Evolutionary conservation across 2,797 vertebrate genomes (phyloP).

Genomic region (Cetoscarus ocellatus): DNA sequence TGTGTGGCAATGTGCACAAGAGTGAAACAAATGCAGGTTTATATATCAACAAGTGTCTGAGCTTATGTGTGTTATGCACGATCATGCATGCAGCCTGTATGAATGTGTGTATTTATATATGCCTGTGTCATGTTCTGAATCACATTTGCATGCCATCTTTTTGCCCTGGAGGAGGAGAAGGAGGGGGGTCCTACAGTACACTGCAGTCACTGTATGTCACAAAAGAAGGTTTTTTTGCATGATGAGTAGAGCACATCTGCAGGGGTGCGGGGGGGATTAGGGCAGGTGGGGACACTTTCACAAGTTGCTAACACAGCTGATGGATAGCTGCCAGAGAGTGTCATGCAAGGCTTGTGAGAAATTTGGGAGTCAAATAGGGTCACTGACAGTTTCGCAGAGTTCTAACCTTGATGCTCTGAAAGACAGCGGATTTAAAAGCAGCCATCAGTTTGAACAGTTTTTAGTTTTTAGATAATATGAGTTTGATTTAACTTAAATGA

Average conservation of each 20-base stretch:
- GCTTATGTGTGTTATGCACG: conserved; percentile 5
- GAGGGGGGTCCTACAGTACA: conserved; percentile 23
- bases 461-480: not conserved
- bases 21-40: conserved; percentile 4
- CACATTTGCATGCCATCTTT: conserved; percentile 52
- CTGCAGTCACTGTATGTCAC: conserved; percentile 64
- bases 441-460: not conserved
- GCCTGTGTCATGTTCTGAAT: conserved; percentile 32
- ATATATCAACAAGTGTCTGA: conserved; percentile 53
- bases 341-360: conserved; percentile 8
- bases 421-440: not conserved
- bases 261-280: not conserved
- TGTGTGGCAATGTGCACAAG: not conserved
- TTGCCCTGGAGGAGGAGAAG: conserved; percentile 23
- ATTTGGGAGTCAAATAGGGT: conserved; percentile 15
- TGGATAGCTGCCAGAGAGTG: conserved; percentile 11
- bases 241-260: conserved; percentile 25
- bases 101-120: conserved; percentile 18
- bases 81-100: conserved; percentile 13
- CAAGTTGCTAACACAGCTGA: conserved; percentile 22
- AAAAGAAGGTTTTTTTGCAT: conserved; percentile 52
- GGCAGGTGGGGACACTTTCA: conserved; percentile 8
- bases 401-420: conserved; percentile 15
- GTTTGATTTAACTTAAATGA: not conserved
- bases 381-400: not conserved